Percentiles rank a stretch among this genome's conserved stretches.
These are phyloP conservation scores for Panzeria rudis DNA, from an alignment of 2,888 invertebrate genomes.

Conservation along the genomic window DNA sequence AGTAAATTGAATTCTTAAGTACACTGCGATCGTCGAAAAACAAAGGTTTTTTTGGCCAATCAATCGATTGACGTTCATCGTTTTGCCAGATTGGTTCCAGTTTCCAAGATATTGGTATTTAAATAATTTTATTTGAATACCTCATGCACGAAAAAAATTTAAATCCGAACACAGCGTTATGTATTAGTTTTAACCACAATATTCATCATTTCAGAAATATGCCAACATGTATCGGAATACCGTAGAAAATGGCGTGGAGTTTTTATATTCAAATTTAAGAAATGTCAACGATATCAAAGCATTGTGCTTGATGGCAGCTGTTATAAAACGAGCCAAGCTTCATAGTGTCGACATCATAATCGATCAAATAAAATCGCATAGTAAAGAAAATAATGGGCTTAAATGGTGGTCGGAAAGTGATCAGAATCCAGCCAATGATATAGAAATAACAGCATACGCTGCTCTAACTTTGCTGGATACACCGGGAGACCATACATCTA, in stretches of 20 bases:
- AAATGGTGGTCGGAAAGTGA: constrained; percentile 89
- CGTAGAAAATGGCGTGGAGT: constrained; percentile 90
- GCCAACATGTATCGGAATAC: constrained; percentile 85
- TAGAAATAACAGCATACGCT: constrained; percentile 94
- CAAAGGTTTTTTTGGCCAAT: no score
- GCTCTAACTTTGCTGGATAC: constrained; percentile 86
- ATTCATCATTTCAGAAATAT: constrained; percentile 33
- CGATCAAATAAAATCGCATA: constrained; percentile 82
- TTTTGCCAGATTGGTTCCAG: no score
- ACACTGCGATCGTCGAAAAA: no score
- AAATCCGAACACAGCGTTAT: no score
- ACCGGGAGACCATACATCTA: constrained; percentile 82
- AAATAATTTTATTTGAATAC: no score
- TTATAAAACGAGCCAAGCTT: constrained; percentile 88
- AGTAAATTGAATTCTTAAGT: no score
- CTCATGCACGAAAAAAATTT: no score
- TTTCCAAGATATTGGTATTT: no score
- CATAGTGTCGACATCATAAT: constrained; percentile 84
- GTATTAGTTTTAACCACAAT: neutral
- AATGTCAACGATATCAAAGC: constrained; percentile 89
- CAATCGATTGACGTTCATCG: no score
- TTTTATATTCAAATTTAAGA: constrained; percentile 87
- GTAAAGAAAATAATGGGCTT: constrained; percentile 84
- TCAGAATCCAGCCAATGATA: constrained; percentile 85
- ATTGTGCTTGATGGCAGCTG: constrained; percentile 89